Evolutionary conservation across 2,113 vertebrate species (phyloP), one percentile per base, ranked within the genome.

Genomic region (Promerops cafer): DNA sequence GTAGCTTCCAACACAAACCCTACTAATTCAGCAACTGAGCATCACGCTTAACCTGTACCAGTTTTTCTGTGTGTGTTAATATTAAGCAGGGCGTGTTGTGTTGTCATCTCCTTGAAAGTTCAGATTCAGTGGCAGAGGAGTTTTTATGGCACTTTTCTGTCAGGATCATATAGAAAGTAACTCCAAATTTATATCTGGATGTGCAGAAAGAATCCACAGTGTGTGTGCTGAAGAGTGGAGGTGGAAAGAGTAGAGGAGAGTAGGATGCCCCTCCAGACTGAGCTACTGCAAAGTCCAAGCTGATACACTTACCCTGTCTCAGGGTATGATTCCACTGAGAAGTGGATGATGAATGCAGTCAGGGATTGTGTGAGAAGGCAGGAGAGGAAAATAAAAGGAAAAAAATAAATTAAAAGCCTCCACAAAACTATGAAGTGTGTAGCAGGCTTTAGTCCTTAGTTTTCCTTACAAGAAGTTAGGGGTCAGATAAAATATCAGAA

Each of bases 41-140:
- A 47, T 59, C 31, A n/a, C 23, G 4, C 16, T 47, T 59, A 15
- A 31, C 9, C 19, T 39, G 9, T 21, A 70, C 24, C 0, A 0
- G 1, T 39, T 81, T 82, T 66, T 35, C 27, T 30, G 0, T 4
- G 1, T 44, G 27, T 61, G 24, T 39, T 53, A 70, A 27, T 81
- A 39, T 54, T 33, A 68, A 53, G 19, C 37, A 87, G 37, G 18
- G 5, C 0, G 3, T 40, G 39, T 47, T 76, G 6, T 21, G 11
- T 11, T 61, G 22, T 53, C 7, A 6, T 37, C n/a, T 50, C 20
- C 72, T 33, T 45, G 31, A 66, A 78, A 23, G 39, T 66, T 70
- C 42, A 52, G 37, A 60, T 65, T 77, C 21, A 66, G 31, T 4
- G 16, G 24, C n/a, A 80, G 37, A 57, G 30, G n/a, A 78, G 17